phyloP scores from a whole-genome alignment of 1,140 invertebrate species.

The Anastrepha ludens region DNA sequence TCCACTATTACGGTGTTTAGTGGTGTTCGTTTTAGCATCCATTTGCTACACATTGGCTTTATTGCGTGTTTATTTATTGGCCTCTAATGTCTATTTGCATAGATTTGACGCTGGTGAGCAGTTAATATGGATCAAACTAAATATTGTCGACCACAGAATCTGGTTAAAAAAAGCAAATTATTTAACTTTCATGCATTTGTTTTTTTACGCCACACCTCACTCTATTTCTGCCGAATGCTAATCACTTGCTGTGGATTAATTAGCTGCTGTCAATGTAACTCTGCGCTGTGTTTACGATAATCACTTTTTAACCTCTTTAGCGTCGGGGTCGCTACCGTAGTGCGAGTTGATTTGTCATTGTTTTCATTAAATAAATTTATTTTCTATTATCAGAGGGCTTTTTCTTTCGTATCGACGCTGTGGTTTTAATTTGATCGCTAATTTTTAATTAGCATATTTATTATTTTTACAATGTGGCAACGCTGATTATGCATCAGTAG shows the following conservation, averaged over 20 bases:
- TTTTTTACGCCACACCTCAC: neutral
- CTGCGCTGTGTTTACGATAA: neutral
- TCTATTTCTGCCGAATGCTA: neutral
- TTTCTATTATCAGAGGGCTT: slow-evolving; percentile 4
- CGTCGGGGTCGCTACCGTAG: neutral
- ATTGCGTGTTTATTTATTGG: slow-evolving; percentile 43
- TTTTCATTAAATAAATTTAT: slow-evolving; percentile 39
- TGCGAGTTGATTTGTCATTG: slow-evolving; percentile 27
- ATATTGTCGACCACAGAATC: slow-evolving; percentile 17
- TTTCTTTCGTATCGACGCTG: neutral
- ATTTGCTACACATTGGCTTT: slow-evolving; percentile 24
- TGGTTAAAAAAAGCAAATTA: neutral
- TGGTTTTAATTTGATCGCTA: slow-evolving; percentile 28
- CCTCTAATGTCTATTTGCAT: slow-evolving; percentile 48
- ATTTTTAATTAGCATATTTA: slow-evolving; percentile 47
- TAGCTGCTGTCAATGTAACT: slow-evolving; percentile 26
- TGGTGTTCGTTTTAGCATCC: neutral
- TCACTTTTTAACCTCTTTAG: neutral
- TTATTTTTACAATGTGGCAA: slow-evolving; percentile 18
- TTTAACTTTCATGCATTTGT: neutral
- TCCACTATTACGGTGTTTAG: neutral
- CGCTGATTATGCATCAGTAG: neutral
- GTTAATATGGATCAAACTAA: slow-evolving; percentile 21
- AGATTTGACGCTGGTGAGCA: slow-evolving; percentile 27
- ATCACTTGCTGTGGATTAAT: slow-evolving; percentile 30